Conservation (phyloP, 2,888 invertebrate genomes). For the Mimas tiliae region DNA sequence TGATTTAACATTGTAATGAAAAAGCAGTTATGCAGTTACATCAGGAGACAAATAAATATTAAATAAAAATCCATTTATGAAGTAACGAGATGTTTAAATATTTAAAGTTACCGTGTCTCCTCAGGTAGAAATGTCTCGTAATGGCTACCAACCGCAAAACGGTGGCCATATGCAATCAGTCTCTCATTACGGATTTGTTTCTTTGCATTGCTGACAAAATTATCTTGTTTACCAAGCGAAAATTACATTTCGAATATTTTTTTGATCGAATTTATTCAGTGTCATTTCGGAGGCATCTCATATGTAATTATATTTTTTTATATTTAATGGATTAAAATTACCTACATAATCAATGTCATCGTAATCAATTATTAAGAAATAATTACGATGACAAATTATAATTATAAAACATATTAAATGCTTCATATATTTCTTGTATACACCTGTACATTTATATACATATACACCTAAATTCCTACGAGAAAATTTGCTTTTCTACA, state of each 20-base stretch:
- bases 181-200: constrained; percentile 23
- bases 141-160: constrained; percentile 13
- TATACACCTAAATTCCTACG: no score
- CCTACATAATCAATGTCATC: no score
- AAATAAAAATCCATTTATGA: no score
- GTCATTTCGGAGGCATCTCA: neutral
- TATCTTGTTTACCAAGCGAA: constrained; percentile 7
- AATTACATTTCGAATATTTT: constrained; percentile 9
- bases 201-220: constrained; percentile 20
- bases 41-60: no score
- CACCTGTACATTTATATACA: no score
- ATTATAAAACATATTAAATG: no score
- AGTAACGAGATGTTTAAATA: constrained; percentile 18
- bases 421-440: no score
- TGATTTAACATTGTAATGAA: no score
- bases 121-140: constrained; percentile 10
- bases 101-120: neutral
- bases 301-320: no score
- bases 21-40: no score
- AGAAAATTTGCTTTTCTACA: no score
- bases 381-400: neutral
- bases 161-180: constrained; percentile 13
- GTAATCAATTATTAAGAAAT: neutral
- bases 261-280: neutral
- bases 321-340: neutral